A percentile compares a stretch with the other conserved stretches of the same genome.
phyloP scores from a whole-genome alignment of 2,797 vertebrate species.

The Helostoma temminkii region DNA sequence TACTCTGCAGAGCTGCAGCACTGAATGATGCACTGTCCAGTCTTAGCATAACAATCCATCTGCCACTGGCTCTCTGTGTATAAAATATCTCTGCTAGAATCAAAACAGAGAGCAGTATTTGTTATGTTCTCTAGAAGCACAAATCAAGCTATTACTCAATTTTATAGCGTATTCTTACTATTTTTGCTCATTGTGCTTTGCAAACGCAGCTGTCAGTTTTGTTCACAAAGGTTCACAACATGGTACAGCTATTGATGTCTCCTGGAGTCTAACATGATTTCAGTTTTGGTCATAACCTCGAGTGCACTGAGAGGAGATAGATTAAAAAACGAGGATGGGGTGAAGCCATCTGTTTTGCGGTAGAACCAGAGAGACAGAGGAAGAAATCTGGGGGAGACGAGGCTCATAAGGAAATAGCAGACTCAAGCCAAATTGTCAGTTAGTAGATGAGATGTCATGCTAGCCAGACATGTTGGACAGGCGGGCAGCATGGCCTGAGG shows the following conservation, averaged over 20 bases:
- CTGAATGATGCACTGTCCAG: constrained; percentile 61
- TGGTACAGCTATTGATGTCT: constrained; percentile 20
- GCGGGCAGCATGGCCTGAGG: constrained; percentile 67
- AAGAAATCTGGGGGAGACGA: constrained; percentile 54
- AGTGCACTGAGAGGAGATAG: constrained; percentile 53
- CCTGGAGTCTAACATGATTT: constrained; percentile 50
- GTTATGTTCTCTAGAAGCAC: neutral
- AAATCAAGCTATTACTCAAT: neutral
- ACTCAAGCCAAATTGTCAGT: constrained; percentile 72
- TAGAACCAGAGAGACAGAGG: constrained; percentile 52
- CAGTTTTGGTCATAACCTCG: constrained; percentile 62
- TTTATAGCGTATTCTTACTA: constrained; percentile 3
- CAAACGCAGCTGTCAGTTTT: constrained; percentile 12
- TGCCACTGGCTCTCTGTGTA: constrained; percentile 37
- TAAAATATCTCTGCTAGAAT: constrained; percentile 54
- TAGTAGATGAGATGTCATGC: constrained; percentile 72
- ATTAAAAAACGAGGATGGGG: constrained; percentile 63
- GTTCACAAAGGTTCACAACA: neutral
- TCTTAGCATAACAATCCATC: constrained; percentile 57
- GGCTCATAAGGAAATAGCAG: constrained; percentile 60
- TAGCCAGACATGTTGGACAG: constrained; percentile 72
- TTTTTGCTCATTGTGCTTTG: constrained; percentile 12
- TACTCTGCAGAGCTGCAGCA: constrained; percentile 58
- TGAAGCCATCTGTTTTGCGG: constrained; percentile 75
- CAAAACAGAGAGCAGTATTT: constrained; percentile 26